Percentiles rank a stretch among this genome's conserved stretches.
These are phyloP conservation scores for Eurystomus gularis DNA, from an alignment of 2,113 vertebrate genomes.

Conservation along the genomic window DNA sequence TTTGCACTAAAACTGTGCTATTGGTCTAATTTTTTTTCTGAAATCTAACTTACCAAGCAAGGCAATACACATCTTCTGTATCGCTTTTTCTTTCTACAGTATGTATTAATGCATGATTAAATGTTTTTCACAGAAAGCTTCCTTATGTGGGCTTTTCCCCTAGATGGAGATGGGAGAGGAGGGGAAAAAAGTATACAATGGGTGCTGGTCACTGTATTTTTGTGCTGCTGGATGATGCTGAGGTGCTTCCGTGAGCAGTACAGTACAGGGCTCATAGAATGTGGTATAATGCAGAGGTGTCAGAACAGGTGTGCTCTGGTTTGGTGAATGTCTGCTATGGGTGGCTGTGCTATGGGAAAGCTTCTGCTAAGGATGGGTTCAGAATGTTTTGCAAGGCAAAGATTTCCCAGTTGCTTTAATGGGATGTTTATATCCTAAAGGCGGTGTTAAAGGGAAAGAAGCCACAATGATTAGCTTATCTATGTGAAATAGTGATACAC, in stretches of 20 bases:
- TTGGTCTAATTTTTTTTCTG: neutral
- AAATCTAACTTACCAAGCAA: neutral
- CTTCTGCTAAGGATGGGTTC: neutral
- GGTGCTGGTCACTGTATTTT: neutral
- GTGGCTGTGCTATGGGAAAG: neutral
- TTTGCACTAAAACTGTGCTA: neutral
- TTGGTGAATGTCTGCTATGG: neutral
- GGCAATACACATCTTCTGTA: neutral
- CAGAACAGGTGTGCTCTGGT: neutral
- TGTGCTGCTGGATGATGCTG: neutral
- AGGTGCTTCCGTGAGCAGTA: neutral
- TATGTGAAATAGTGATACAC: neutral
- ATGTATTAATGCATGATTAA: neutral
- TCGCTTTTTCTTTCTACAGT: neutral
- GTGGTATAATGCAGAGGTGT: neutral
- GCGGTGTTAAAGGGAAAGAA: neutral
- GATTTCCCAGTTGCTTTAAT: neutral
- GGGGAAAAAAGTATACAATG: neutral
- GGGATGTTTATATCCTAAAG: neutral
- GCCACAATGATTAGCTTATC: neutral
- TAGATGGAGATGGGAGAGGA: neutral
- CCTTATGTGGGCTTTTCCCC: neutral
- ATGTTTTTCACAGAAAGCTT: neutral
- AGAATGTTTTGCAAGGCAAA: neutral
- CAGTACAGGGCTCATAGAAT: neutral